These are phyloP conservation scores for Drosophila algonquin DNA, from an alignment of 2,888 invertebrate genomes.

Conservation along the genomic window DNA sequence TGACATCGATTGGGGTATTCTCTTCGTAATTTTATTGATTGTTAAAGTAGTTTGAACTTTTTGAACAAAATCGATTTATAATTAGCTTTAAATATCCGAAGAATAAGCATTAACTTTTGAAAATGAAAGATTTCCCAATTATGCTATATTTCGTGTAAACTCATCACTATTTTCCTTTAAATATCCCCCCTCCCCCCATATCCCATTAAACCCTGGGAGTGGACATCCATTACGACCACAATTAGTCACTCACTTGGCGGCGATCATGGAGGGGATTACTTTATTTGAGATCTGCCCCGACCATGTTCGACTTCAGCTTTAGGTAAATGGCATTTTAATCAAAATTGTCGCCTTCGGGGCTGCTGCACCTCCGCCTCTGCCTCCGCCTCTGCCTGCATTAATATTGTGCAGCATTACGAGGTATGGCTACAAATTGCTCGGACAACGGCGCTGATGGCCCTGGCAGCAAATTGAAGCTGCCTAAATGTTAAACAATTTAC, in stretches of 20 bases:
- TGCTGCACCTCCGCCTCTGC: not conserved
- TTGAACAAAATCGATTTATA: not conserved
- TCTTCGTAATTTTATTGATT: not conserved
- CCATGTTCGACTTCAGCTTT: constrained; percentile 36
- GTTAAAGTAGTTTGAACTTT: not conserved
- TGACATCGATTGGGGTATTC: not conserved
- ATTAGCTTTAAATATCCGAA: constrained; percentile 13
- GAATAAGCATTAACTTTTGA: not conserved
- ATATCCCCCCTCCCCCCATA: no score
- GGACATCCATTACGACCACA: constrained; percentile 38
- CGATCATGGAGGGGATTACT: constrained; percentile 53
- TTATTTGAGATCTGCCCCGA: constrained; percentile 50
- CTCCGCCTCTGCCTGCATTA: constrained; percentile 40
- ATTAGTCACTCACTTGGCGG: constrained; percentile 62
- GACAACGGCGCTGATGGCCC: constrained; percentile 60
- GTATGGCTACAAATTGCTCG: constrained; percentile 68
- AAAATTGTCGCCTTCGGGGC: constrained; percentile 72
- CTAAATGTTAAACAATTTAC: constrained; percentile 80
- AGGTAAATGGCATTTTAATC: constrained; percentile 76
- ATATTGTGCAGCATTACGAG: constrained; percentile 69
- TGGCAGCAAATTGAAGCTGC: constrained; percentile 69
- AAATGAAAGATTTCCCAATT: not conserved
- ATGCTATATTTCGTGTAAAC: not conserved
- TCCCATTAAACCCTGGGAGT: not conserved
- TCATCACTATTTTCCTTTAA: not conserved